A percentile compares a stretch with the other conserved stretches of the same genome.
These are phyloP conservation scores for Palythoa grandiflora DNA, from an alignment of 92 coral and sea anemone genomes.

Conservation along the genomic window DNA sequence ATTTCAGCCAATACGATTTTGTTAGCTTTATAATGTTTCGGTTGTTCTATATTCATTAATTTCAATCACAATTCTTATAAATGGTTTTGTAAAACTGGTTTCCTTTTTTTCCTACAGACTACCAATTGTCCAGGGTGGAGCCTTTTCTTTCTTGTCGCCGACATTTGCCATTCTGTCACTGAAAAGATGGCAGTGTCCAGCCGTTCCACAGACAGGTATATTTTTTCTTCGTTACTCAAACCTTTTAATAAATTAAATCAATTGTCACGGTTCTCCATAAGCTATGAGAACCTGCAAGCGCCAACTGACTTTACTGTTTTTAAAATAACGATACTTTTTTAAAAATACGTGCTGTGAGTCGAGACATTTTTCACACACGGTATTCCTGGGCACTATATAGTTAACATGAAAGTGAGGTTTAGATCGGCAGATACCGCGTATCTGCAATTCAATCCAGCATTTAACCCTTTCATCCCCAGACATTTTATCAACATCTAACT, in stretches of 20 bases:
- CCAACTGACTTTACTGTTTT: too few relatives aligned
- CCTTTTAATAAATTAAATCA: not conserved
- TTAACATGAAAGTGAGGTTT: too few relatives aligned
- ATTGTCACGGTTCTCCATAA: too few relatives aligned
- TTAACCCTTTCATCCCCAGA: too few relatives aligned
- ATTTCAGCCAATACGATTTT: not conserved
- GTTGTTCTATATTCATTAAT: not conserved
- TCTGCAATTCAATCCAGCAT: too few relatives aligned
- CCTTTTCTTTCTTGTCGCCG: slow-evolving; percentile 86
- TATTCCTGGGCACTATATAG: too few relatives aligned
- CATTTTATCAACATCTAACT: too few relatives aligned
- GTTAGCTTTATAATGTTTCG: not conserved
- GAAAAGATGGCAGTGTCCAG: slow-evolving; percentile 78
- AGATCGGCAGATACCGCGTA: too few relatives aligned
- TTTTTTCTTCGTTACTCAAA: not conserved
- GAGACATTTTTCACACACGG: too few relatives aligned
- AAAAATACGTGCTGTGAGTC: too few relatives aligned
- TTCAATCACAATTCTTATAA: not conserved
- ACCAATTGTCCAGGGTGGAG: slow-evolving; percentile 95
- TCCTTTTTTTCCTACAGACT: slow-evolving; percentile 56
- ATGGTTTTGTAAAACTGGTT: not conserved
- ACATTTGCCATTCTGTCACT: slow-evolving; percentile 85
- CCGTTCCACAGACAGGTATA: not conserved
- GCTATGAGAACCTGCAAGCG: too few relatives aligned
- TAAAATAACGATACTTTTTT: too few relatives aligned